phyloP scores from a whole-genome alignment of 2,888 invertebrate genomes.

The Synergus umbraculus region DNA sequence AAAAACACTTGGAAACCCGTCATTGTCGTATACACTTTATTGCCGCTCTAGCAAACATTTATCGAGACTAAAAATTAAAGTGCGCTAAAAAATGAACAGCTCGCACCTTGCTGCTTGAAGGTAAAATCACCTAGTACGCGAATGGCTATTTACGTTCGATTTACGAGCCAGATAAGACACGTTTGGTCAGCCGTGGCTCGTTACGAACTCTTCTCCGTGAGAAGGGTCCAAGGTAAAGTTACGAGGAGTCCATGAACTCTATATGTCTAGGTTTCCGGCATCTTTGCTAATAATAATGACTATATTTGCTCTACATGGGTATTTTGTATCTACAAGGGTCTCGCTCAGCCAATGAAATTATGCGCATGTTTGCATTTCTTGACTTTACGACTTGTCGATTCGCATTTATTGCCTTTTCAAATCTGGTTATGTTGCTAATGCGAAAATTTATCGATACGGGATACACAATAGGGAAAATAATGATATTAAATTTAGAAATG shows the following conservation, averaged over 20 bases:
- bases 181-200: conserved; percentile 53
- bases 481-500: no score
- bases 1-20: conserved; percentile 29
- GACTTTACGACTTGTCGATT: no score
- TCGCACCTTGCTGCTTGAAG: conserved; percentile 26
- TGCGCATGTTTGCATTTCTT: no score
- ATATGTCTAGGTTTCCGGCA: conserved; percentile 44
- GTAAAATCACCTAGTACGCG: conserved; percentile 21
- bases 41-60: conserved; percentile 24
- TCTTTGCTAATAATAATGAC: conserved; percentile 54
- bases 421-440: no score
- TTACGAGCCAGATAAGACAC: conserved; percentile 63
- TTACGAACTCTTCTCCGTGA: conserved; percentile 59
- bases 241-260: conserved; percentile 49
- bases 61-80: conserved; percentile 16
- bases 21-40: conserved; percentile 18
- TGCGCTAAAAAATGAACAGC: conserved; percentile 30
- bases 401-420: no score
- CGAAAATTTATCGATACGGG: no score
- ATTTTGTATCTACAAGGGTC: conserved; percentile 33
- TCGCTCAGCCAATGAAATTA: background rate
- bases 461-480: no score
- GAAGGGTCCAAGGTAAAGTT: conserved; percentile 55
- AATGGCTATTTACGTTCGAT: conserved; percentile 64
- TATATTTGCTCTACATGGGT: conserved; percentile 44